Evolutionary conservation across 2,888 invertebrate species (phyloP), one percentile per base, ranked within the genome.

Genomic region (Chirona hameri): DNA sequence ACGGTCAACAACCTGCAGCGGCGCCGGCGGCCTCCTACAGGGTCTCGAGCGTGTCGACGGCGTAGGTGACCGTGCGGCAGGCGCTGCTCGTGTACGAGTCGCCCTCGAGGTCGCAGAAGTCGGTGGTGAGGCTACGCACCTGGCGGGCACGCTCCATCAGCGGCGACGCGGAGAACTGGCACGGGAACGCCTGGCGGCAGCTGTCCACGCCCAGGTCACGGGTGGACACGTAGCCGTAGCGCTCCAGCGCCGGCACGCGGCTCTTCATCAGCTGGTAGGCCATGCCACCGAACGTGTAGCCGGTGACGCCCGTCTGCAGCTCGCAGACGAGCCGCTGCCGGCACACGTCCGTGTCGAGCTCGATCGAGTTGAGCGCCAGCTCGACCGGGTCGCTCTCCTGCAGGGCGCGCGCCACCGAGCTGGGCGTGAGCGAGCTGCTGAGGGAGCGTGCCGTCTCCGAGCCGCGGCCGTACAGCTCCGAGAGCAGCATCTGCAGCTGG

Each of bases 301-400:
- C 3, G 80, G 14, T 29, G 27, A 80, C 27, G 27, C 7, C 27
- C 15, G 15, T 29, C 80, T 80, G 80, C 80, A 80, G 80, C 52
- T 80, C 80, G 29, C 80, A 80, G 80, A 52, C 52, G 52, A 80
- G 27, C 27, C 80, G 80, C 48, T 55, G 52, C 80, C 80, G n/a
- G 80, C 80, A 80, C 52, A 48, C 27, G 27, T n/a, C 27, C 4
- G 80, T 80, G 80, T 80, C 80, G 52, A 80, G 52, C 80, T 80
- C 80, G 52, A 80, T 52, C 15, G 80, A 18, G 80, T 80, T 80
- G 52, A 80, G 80, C 80, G 29, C 52, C 80, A 80, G 27, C 80
- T 80, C 80, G 18, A 80, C 80, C 27, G 80, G 80, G 80, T 80
- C 80, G 80, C 9, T n/a, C 21, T 29, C 21, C 15, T 27, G 80